Base-by-base conservation (phyloP, 2,797 vertebrate genomes). In the Parotocinclus haroldoi region DNA sequence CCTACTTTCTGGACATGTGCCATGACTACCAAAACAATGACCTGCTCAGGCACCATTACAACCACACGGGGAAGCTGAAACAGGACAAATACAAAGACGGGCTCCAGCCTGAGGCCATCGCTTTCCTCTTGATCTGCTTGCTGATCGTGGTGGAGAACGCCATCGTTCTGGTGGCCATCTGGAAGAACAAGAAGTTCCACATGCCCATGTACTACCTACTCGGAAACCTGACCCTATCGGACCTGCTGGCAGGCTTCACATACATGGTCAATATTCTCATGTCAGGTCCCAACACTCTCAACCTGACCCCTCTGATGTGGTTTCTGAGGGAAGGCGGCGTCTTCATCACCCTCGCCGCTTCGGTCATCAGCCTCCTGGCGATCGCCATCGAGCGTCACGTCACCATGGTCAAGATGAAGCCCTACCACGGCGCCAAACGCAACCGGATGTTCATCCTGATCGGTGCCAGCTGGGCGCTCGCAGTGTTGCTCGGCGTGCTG, bases 141-240 rank as follows among this genome's bases (percentile, higher is more conserved):
- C 79, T 95, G 69, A 95, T 95, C 7, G 85, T 95, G 58, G 78
- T 94, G 73, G 94, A 95, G 85, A 96, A 96, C 40, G 76, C 91
- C 1, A 85, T 93, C 7, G 92, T 95, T 58, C 88, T 95, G 44
- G 42, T 92, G 0, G 93, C 92, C 74, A 90, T 95, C 42, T 91
- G 90, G 86, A 92, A 81, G 73, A 93, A 94, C 83, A 93, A 94
- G 81, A 95, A 94, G 78, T 94, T 96, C 75, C 94, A 94, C 58
- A 76, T 91, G 62, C 93, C 94, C 62, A 96, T 95, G 93, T 96
- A 93, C 72, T 93, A 93, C 78, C 84, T 96, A n/a, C 84, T 96
- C 57, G 94, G 93, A 40, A 96, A 94, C 77, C 84, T 96, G 77
- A 91, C 94, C 39, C 74, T 96, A 18, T 96, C 93, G 0, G 94